Base-by-base conservation (phyloP, 1,140 invertebrate genomes). In the Bombus pascuorum region DNA sequence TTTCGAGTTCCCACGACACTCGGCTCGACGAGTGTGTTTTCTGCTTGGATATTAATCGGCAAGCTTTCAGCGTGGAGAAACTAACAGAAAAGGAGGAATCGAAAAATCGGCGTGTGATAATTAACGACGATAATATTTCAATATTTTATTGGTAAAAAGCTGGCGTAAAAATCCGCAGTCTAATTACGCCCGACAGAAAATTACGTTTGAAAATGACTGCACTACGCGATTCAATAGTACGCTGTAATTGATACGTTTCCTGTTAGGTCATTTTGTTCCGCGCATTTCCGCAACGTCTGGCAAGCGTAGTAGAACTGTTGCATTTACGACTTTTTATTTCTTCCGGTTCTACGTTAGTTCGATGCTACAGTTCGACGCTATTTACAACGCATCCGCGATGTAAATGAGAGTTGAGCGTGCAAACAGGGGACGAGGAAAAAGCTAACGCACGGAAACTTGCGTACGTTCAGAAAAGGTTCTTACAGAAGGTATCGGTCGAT, bases 171-270 rank as follows among this genome's bases (percentile, higher is more conserved):
- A 53, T 53, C 47, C 18, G 47, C 47, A 22, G 47, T 22, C 47
- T 53, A 68, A 22, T 68, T 32, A 34, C 8, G 6, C 8, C 39
- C 28, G 34, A n/a, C 6, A 10, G n/a, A n/a, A 77, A 44, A 78
- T 78, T 44, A 53, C 37, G 65, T 59, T 84, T 37, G 34, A 39
- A 79, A 84, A 71, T 59, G 59, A 39, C 82, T 25, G 25, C 25
- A 0, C 57, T 10, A 13, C 59, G 28, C 25, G 28, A n/a, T 62
- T 62, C 59, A 62, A 62, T 28, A 9, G 25, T 13, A 28, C 42
- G 10, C 28, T 34, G 74, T 42, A 78, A 78, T 83, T 83, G 32
- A 68, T 83, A 77, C 66, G 82, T 59, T 84, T 84, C 82, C 82
- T 79, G 82, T 32, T 39, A 71, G 25, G 47, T 22, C 47, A 53